These are phyloP conservation scores for Tetrapedia diversipes DNA, from an alignment of 2,888 invertebrate genomes.

Conservation along the genomic window DNA sequence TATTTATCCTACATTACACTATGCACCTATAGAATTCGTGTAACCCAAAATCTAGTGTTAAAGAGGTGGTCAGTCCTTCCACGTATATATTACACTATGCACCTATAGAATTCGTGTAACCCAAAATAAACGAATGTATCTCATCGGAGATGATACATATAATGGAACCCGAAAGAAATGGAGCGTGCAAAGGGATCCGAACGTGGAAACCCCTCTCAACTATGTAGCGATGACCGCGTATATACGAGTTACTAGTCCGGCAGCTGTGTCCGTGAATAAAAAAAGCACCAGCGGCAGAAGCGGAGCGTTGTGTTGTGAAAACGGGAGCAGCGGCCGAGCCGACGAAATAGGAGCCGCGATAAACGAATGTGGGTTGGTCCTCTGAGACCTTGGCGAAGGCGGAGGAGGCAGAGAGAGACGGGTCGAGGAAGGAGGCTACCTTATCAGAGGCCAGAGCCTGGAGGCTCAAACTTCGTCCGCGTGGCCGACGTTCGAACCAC, in stretches of 20 bases:
- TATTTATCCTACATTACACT: too few species aligned
- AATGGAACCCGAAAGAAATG: neutral
- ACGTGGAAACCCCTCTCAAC: constrained; percentile 13
- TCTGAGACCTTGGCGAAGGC: constrained; percentile 44
- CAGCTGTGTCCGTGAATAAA: constrained; percentile 63
- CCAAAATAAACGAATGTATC: too few species aligned
- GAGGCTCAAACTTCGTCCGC: constrained; percentile 55
- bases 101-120: too few species aligned
- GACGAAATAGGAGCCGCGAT: constrained; percentile 62
- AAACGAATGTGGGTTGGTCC: constrained; percentile 53
- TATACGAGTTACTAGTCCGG: constrained; percentile 4
- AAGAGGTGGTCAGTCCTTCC: too few species aligned
- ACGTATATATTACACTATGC: too few species aligned
- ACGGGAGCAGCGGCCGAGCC: constrained; percentile 44
- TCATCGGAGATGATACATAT: too few species aligned
- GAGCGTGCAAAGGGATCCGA: neutral
- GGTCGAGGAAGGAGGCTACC: constrained; percentile 33
- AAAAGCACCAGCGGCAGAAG: constrained; percentile 46
- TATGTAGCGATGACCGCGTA: neutral
- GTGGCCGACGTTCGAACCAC: constrained; percentile 62
- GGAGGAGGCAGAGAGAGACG: constrained; percentile 22
- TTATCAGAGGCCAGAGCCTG: constrained; percentile 58
- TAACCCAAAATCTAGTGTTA: too few species aligned
- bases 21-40: too few species aligned
- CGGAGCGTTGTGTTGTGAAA: constrained; percentile 36